Conservation (phyloP, 2,113 vertebrate genomes). For the Morone saxatilis region DNA sequence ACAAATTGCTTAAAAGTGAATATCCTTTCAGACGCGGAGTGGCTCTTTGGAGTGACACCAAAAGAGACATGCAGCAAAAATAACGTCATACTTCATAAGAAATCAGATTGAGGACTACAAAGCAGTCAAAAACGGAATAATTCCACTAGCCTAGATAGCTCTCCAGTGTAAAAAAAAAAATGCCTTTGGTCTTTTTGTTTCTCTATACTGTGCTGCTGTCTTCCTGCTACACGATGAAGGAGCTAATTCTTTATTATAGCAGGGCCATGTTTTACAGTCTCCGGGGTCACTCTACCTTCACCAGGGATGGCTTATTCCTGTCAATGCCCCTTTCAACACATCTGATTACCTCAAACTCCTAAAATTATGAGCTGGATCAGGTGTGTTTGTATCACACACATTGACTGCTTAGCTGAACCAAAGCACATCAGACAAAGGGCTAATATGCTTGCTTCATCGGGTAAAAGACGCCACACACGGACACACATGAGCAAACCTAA, state of each 20-base stretch:
- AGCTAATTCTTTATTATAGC: constrained; percentile 71
- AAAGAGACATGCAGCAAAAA: constrained; percentile 74
- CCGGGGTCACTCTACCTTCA: constrained; percentile 53
- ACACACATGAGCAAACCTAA: constrained; percentile 19
- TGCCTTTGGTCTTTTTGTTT: constrained; percentile 81
- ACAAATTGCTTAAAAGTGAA: constrained; percentile 70
- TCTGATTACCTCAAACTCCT: constrained; percentile 43
- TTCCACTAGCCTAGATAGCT: constrained; percentile 72
- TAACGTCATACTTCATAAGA: constrained; percentile 77
- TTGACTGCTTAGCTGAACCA: constrained; percentile 15
- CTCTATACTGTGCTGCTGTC: constrained; percentile 65
- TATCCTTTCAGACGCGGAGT: constrained; percentile 60
- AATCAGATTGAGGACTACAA: constrained; percentile 77
- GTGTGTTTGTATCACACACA: constrained; percentile 22
- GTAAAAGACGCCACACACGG: constrained; percentile 19
- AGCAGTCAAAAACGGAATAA: constrained; percentile 77
- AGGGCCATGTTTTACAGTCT: constrained; percentile 40
- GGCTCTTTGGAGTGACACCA: constrained; percentile 77
- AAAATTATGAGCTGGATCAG: constrained; percentile 34
- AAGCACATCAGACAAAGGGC: constrained; percentile 24
- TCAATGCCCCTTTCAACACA: constrained; percentile 56
- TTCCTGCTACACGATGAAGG: constrained; percentile 63
- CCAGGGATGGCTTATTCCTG: constrained; percentile 60
- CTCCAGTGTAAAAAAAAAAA: constrained; percentile 78
- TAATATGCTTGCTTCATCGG: constrained; percentile 6